Evolutionary conservation across 2,113 vertebrate species (phyloP).

Genomic region (Casuarius casuarius): DNA sequence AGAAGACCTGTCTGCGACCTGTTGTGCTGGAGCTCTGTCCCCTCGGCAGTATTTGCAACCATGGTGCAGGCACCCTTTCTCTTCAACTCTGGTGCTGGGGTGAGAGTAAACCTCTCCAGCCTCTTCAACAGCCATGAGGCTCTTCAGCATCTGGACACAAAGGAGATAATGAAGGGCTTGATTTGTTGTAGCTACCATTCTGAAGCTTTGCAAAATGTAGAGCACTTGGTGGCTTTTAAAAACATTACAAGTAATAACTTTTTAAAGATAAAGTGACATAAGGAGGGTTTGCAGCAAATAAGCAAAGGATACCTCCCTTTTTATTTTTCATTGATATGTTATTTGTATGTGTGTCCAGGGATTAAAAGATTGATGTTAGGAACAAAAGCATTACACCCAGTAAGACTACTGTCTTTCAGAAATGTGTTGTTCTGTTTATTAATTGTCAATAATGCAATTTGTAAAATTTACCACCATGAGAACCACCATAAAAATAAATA

Average conservation of each 20-base stretch:
- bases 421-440: neutral
- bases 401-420: neutral
- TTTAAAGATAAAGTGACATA: neutral
- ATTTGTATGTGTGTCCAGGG: neutral
- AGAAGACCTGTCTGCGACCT: neutral
- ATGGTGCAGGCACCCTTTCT: neutral
- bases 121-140: neutral
- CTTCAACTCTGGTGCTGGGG: rapidly evolving
- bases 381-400: neutral
- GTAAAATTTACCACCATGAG: neutral
- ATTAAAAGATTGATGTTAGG: neutral
- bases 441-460: neutral
- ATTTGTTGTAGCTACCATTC: neutral
- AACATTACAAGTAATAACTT: neutral
- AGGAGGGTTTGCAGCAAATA: neutral
- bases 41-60: neutral
- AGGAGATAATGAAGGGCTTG: neutral
- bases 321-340: neutral
- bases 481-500: neutral
- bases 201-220: neutral
- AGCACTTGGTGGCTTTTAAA: neutral
- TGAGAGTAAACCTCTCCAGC: neutral
- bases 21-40: neutral
- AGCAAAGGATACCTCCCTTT: neutral
- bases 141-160: neutral